These are phyloP conservation scores for Homarus gammarus DNA, from an alignment of 2,888 invertebrate genomes.

Conservation along the genomic window DNA sequence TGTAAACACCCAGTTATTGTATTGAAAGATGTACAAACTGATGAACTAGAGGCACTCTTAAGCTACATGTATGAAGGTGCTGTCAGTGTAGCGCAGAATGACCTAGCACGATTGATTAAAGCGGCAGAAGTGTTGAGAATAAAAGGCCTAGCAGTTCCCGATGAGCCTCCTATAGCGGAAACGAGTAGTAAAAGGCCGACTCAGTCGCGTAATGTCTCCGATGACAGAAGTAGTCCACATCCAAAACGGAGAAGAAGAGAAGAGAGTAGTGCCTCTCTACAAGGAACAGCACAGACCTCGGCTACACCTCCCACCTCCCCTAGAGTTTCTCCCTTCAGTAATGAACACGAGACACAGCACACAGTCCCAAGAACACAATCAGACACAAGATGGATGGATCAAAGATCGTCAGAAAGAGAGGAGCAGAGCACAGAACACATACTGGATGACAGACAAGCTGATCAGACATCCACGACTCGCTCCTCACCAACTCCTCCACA, in stretches of 20 bases:
- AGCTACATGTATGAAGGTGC: slow-evolving; percentile 75
- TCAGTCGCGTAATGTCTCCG: slow-evolving; percentile 35
- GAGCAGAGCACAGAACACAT: slow-evolving; percentile 35
- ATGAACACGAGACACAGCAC: slow-evolving; percentile 4
- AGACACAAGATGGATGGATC: slow-evolving; percentile 52
- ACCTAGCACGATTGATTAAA: slow-evolving; percentile 71
- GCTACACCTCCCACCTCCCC: slow-evolving; percentile 40
- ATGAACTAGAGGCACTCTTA: slow-evolving; percentile 72
- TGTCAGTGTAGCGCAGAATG: slow-evolving; percentile 75
- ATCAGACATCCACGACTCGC: slow-evolving; percentile 26
- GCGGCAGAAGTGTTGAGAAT: slow-evolving; percentile 74
- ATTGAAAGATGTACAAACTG: slow-evolving; percentile 70
- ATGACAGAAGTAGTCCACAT: slow-evolving; percentile 67
- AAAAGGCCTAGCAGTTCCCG: slow-evolving; percentile 73
- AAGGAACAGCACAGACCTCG: background rate
- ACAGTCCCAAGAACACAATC: slow-evolving; percentile 6
- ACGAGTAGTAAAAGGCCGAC: slow-evolving; percentile 17
- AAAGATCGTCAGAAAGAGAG: slow-evolving; percentile 27
- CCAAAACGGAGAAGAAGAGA: slow-evolving; percentile 63
- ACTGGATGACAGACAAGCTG: slow-evolving; percentile 50
- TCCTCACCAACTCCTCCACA: slow-evolving; percentile 50
- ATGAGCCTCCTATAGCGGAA: slow-evolving; percentile 54
- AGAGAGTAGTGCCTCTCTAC: slow-evolving; percentile 13
- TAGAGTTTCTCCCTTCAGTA: slow-evolving; percentile 31
- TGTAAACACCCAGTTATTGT: slow-evolving; percentile 76